These are phyloP conservation scores for Alcis repandata DNA, from an alignment of 2,888 invertebrate genomes.

Conservation along the genomic window DNA sequence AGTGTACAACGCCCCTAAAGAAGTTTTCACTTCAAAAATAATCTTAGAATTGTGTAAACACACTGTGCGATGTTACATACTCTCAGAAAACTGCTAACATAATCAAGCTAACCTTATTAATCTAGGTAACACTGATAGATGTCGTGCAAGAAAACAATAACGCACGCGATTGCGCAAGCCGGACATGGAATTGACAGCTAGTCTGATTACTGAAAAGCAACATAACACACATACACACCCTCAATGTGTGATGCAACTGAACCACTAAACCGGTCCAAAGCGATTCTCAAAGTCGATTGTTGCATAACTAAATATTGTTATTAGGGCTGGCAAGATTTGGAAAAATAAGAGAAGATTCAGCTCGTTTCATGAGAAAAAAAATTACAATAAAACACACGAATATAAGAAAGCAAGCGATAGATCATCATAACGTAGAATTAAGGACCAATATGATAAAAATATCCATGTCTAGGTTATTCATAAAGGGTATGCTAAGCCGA, in stretches of 20 bases:
- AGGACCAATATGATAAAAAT: too few relatives aligned
- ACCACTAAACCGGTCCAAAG: conserved; percentile 56
- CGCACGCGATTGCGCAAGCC: conserved; percentile 35
- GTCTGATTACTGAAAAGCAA: conserved; percentile 42
- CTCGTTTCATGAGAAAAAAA: neutral
- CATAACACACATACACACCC: conserved; percentile 35
- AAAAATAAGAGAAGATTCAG: neutral
- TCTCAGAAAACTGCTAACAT: too few relatives aligned
- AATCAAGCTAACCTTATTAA: neutral
- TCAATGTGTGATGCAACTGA: conserved; percentile 65
- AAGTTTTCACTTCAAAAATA: too few relatives aligned
- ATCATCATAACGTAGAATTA: too few relatives aligned
- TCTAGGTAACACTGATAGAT: neutral
- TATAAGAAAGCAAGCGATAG: neutral
- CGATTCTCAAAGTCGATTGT: conserved; percentile 57
- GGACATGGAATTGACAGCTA: conserved; percentile 52
- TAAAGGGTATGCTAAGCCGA: too few relatives aligned
- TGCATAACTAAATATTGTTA: conserved; percentile 53
- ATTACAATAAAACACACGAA: neutral
- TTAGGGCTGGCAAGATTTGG: conserved; percentile 23
- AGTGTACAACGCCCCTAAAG: too few relatives aligned
- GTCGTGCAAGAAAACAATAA: conserved; percentile 37
- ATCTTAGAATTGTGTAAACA: too few relatives aligned
- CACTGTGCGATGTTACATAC: too few relatives aligned
- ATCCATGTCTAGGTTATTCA: too few relatives aligned